These are phyloP conservation scores for Monochamus saltuarius DNA, from an alignment of 1,140 invertebrate genomes.

Conservation along the genomic window DNA sequence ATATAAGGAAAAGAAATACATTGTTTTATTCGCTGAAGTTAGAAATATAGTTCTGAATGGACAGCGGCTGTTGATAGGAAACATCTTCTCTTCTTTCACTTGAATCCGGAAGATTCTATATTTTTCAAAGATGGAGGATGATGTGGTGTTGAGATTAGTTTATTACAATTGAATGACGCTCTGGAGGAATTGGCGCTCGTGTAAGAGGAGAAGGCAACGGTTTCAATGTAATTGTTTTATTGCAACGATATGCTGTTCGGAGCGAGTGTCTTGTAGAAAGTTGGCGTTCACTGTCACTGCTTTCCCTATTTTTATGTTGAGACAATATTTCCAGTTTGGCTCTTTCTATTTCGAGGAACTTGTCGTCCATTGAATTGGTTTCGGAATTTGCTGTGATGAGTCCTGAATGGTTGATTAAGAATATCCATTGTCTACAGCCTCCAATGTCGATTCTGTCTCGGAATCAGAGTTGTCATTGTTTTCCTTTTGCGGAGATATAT, in stretches of 20 bases:
- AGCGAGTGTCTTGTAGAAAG: conserved; percentile 14
- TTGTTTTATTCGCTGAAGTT: conserved; percentile 9
- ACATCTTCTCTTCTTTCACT: too few species aligned
- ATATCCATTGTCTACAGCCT: conserved; percentile 13
- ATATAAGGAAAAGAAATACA: conserved; percentile 9
- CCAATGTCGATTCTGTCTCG: conserved; percentile 15
- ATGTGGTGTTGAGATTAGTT: not conserved
- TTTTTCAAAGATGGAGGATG: not conserved
- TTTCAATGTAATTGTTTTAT: conserved; percentile 4
- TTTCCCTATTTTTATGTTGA: too few species aligned
- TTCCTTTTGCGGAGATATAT: conserved; percentile 15
- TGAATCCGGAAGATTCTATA: too few species aligned
- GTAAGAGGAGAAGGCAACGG: not conserved
- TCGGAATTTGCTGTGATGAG: conserved; percentile 13
- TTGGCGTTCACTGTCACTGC: too few species aligned
- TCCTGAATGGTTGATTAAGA: conserved; percentile 10
- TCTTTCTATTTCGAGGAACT: too few species aligned
- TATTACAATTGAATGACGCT: not conserved
- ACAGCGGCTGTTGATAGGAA: conserved; percentile 1
- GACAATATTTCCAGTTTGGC: too few species aligned
- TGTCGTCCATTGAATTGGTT: conserved; percentile 2
- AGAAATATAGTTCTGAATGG: conserved; percentile 6
- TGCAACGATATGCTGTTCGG: conserved; percentile 1
- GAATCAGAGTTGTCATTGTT: conserved; percentile 8
- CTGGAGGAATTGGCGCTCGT: not conserved